These are phyloP conservation scores for Plagiodera versicolora DNA, from an alignment of 2,888 invertebrate species.

Conservation along the genomic window DNA sequence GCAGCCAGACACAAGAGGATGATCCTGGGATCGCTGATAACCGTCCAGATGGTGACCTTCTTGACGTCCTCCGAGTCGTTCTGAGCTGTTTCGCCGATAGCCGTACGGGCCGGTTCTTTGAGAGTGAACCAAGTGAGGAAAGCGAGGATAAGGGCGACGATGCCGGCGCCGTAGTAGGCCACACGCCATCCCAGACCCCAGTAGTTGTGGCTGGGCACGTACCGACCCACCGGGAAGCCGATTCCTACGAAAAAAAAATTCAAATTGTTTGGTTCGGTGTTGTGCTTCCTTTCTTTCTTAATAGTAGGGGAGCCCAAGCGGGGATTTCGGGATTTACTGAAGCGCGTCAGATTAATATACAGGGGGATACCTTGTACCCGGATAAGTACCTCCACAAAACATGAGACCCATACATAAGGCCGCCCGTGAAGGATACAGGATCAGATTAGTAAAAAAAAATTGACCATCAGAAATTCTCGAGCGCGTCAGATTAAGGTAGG, in stretches of 20 bases:
- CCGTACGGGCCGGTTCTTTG: constrained; percentile 73
- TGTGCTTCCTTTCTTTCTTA: too few species aligned
- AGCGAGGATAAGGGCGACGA: constrained; percentile 73
- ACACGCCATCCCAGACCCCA: constrained; percentile 82
- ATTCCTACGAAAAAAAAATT: constrained; percentile 53
- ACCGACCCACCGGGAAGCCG: constrained; percentile 88
- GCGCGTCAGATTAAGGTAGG: too few species aligned
- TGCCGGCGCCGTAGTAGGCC: constrained; percentile 79
- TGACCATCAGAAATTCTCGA: too few species aligned
- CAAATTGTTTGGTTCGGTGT: too few species aligned
- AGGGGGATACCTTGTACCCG: too few species aligned
- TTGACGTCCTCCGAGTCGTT: constrained; percentile 50
- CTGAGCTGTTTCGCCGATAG: constrained; percentile 66
- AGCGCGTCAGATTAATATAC: too few species aligned
- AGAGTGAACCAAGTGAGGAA: constrained; percentile 73
- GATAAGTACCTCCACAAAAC: too few species aligned
- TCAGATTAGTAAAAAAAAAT: too few species aligned
- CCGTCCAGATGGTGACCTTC: constrained; percentile 70
- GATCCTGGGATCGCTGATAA: constrained; percentile 76
- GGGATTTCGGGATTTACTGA: too few species aligned
- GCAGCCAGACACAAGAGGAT: constrained; percentile 83
- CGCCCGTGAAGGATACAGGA: too few species aligned
- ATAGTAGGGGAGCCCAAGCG: too few species aligned
- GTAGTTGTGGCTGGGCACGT: constrained; percentile 73
- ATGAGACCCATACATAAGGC: too few species aligned